phyloP scores from a whole-genome alignment of 2,888 invertebrate genomes.

The Acrocyrtus sp. region DNA sequence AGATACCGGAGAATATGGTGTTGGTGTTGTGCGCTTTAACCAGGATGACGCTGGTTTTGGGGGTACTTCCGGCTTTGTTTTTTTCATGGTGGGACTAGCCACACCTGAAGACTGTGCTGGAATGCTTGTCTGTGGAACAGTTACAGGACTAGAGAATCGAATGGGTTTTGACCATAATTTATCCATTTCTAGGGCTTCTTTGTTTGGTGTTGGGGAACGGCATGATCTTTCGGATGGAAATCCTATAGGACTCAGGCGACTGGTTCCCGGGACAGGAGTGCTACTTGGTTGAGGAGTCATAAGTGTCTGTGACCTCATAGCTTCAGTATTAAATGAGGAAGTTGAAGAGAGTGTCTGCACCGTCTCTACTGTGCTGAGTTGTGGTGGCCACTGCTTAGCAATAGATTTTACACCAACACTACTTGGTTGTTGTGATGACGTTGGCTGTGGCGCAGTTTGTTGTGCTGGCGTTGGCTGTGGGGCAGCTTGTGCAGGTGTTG shows the following conservation, averaged over 20 bases:
- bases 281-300: background rate
- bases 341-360: slow-evolving; percentile 1
- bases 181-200: slow-evolving; percentile 75
- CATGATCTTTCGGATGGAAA: slow-evolving; percentile 32
- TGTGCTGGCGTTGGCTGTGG: background rate
- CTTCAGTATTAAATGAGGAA: background rate
- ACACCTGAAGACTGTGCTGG: slow-evolving; percentile 4
- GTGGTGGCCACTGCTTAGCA: slow-evolving; percentile 27
- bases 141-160: slow-evolving; percentile 45
- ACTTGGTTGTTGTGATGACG: background rate
- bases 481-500: background rate
- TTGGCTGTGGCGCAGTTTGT: background rate
- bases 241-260: slow-evolving; percentile 28
- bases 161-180: slow-evolving; percentile 72
- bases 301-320: background rate
- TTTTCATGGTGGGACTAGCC: background rate
- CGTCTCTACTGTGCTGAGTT: background rate
- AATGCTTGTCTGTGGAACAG: slow-evolving; percentile 36
- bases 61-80: slow-evolving; percentile 64
- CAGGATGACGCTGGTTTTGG: slow-evolving; percentile 67
- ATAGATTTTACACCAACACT: slow-evolving; percentile 24
- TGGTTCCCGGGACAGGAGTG: background rate
- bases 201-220: slow-evolving; percentile 71
- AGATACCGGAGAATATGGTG: slow-evolving; percentile 71
- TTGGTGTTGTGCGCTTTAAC: slow-evolving; percentile 27